Base-by-base conservation (phyloP, 2,888 invertebrate species). In the Gari tellinella region DNA sequence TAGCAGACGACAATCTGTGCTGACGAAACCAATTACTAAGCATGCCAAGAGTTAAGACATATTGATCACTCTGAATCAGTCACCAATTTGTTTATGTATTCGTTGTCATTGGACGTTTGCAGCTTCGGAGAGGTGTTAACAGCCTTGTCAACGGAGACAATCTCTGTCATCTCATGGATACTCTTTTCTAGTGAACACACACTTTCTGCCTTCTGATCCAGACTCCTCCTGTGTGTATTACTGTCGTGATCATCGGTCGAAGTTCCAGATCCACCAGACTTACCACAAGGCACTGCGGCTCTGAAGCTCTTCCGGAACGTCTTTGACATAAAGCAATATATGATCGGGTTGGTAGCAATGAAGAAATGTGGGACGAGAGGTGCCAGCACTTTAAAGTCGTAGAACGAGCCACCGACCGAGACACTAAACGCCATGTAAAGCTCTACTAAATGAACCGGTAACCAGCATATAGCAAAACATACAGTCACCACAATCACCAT, bases 271-370 rank as follows among this genome's bases (percentile, higher is more conserved):
- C 10, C 31, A 1, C 25, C 15, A 43, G 41, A 17, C 40, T 45
- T 45, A 10, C 31, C 12, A 52, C 77, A 81, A 17, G 60, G 60
- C 43, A 77, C 70, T 1, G 77, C 69, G 8, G 72, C 68, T 57
- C 69, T 77, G 23, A 77, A 72, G 40, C 41, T 66, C 15, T 56
- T 65, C 41, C 74, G 61, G 45, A 81, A 78, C 17, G 74, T 69
- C 48, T 77, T 81, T 40, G 73, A 74, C 72, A 81, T 75, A 25
- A 81, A 81, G 46, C 74, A 78, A 43, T 81, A 81, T 26, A 81
- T 81, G 26, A 78, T 64, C 0, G 80, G 80, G 55, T 81, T 78
- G 19, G 74, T 68, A 12, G 77, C 74, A 17, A 72, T 72, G 25
- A 70, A 72, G 2, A 74, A 41, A 48, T 81, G 77, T 0, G 80